phyloP scores from a whole-genome alignment of 2,888 invertebrate genomes.

The Synanthedon tipuliformis region DNA sequence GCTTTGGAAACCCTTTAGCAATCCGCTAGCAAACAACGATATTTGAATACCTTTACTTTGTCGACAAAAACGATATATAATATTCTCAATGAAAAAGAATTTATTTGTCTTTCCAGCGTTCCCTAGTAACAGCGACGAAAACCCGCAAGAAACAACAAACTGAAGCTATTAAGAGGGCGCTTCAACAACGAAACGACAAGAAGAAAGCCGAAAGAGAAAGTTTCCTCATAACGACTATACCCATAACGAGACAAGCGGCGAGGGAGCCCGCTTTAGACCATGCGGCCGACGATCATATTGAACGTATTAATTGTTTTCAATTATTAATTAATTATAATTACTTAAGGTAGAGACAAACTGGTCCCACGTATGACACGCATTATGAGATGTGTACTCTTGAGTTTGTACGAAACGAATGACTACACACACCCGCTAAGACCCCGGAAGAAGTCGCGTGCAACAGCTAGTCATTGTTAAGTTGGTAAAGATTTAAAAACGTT shows the following conservation, averaged over 20 bases:
- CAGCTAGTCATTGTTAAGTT: too few species aligned
- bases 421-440: too few species aligned
- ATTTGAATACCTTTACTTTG: too few species aligned
- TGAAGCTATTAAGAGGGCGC: slow-evolving; percentile 94
- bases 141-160: slow-evolving; percentile 99
- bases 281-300: slow-evolving; percentile 86
- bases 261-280: slow-evolving; percentile 94
- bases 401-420: too few species aligned
- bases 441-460: too few species aligned
- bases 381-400: too few species aligned
- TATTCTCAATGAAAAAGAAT: too few species aligned
- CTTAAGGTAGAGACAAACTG: background rate
- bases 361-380: too few species aligned
- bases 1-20: too few species aligned
- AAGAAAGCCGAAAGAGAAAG: slow-evolving; percentile 94
- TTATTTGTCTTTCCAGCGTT: slow-evolving; percentile 70
- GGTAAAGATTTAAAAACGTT: too few species aligned
- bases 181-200: slow-evolving; percentile 96
- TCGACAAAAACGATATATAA: too few species aligned
- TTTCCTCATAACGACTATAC: slow-evolving; percentile 94
- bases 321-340: background rate
- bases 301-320: slow-evolving; percentile 63
- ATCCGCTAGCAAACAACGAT: too few species aligned
- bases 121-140: slow-evolving; percentile 97
- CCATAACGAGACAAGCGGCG: slow-evolving; percentile 94